Evolutionary conservation across 1,140 invertebrate genomes (phyloP).

Genomic region (Scaptomyza pallida): DNA sequence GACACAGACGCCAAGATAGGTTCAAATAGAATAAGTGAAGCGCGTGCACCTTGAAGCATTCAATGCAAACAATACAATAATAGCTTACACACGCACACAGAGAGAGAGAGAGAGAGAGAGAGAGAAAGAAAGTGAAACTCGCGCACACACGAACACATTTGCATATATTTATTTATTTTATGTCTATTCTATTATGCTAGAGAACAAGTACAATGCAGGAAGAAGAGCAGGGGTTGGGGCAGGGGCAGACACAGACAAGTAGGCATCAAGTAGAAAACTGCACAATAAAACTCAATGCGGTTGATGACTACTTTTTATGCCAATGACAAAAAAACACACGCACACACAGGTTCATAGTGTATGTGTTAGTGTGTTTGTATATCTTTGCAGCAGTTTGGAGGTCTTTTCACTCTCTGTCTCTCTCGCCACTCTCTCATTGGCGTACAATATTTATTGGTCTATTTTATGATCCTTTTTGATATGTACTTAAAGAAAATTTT

Average conservation of each 20-base stretch:
- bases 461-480: conserved; percentile 80
- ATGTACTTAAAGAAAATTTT: conserved; percentile 80
- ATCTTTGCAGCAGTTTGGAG: conserved; percentile 17
- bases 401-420: background rate
- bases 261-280: conserved; percentile 65
- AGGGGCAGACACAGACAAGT: conserved; percentile 25
- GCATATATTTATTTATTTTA: conserved; percentile 81
- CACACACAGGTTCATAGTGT: background rate
- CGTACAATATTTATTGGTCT: conserved; percentile 75
- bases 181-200: conserved; percentile 59
- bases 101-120: conserved; percentile 27
- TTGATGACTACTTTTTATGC: conserved; percentile 53
- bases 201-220: conserved; percentile 1
- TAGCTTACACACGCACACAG: conserved; percentile 16
- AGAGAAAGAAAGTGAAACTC: background rate
- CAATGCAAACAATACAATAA: conserved; percentile 60
- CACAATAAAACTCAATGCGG: conserved; percentile 70
- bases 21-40: conserved; percentile 54
- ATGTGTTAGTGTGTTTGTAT: too few species aligned
- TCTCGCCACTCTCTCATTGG: conserved; percentile 25
- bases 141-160: conserved; percentile 46
- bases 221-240: background rate
- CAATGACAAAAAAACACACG: conserved; percentile 18
- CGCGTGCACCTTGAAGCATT: conserved; percentile 60
- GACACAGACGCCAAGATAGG: background rate